Conservation (phyloP, 2,797 vertebrate species). For the Dendrocincla fuliginosa region DNA sequence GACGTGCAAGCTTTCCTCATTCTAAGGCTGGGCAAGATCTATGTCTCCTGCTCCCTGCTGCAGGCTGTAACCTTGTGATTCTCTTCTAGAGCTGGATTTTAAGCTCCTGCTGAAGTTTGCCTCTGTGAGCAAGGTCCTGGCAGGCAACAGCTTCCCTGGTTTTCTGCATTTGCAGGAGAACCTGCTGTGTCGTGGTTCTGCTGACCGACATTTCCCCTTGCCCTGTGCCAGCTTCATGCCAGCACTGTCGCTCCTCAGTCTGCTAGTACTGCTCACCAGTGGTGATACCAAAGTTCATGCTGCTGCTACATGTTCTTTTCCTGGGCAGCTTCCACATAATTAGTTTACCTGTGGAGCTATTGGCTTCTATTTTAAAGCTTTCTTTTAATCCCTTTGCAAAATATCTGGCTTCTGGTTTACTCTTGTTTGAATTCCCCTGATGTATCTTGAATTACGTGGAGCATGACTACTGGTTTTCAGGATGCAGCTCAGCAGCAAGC, state of each 20-base stretch:
- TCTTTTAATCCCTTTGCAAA: neutral
- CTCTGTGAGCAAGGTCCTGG: neutral
- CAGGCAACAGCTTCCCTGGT: neutral
- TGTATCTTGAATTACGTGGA: neutral
- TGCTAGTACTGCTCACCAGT: fast-evolving
- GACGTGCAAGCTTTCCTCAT: neutral
- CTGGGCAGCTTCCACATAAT: neutral
- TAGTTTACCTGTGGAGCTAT: neutral
- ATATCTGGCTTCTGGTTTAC: neutral
- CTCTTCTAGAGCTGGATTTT: neutral
- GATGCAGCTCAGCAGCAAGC: neutral
- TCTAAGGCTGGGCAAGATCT: neutral
- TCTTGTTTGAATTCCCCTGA: neutral
- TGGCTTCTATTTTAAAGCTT: neutral
- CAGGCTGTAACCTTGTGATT: neutral
- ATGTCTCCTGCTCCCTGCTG: neutral
- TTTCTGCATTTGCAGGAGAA: neutral
- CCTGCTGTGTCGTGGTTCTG: neutral
- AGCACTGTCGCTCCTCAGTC: fast-evolving
- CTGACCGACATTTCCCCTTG: neutral
- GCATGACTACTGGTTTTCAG: neutral
- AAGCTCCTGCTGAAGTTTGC: neutral
- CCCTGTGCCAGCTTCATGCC: fast-evolving
- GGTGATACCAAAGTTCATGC: neutral
- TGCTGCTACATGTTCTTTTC: neutral